A percentile compares a stretch with the other conserved stretches of the same genome.
These are phyloP conservation scores for Eristalinus aeneus DNA, from an alignment of 2,888 invertebrate genomes.

Conservation along the genomic window DNA sequence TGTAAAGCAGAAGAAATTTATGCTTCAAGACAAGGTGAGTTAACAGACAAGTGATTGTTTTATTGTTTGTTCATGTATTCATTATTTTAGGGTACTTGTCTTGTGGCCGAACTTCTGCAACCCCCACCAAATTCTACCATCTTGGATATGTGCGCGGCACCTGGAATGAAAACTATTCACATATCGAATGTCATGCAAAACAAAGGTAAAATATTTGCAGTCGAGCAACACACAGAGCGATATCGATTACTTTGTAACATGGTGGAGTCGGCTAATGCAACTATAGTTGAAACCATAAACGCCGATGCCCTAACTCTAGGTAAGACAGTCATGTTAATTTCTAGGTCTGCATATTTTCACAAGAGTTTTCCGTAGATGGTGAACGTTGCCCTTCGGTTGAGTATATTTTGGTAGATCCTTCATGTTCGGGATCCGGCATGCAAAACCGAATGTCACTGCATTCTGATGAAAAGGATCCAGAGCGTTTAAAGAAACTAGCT, in stretches of 20 bases:
- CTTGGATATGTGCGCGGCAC: conserved; percentile 98
- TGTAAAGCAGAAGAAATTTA: conserved; percentile 83
- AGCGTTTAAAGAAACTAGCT: conserved; percentile 85
- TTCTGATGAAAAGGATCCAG: conserved; percentile 81
- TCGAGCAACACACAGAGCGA: conserved; percentile 88
- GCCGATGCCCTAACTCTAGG: conserved; percentile 88
- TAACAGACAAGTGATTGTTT: background rate
- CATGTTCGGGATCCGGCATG: conserved; percentile 96
- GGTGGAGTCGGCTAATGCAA: conserved; percentile 84
- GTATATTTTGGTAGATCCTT: conserved; percentile 97
- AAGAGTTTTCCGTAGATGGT: conserved; percentile 72
- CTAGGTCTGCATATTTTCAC: background rate
- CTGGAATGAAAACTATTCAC: conserved; percentile 97
- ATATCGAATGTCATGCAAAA: conserved; percentile 91
- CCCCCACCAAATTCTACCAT: conserved; percentile 88
- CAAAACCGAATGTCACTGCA: conserved; percentile 82
- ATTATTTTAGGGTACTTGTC: conserved; percentile 90
- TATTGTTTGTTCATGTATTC: background rate
- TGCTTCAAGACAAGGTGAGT: conserved; percentile 96
- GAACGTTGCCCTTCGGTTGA: conserved; percentile 84
- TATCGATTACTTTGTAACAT: conserved; percentile 85
- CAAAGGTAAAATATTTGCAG: conserved; percentile 89
- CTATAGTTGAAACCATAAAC: conserved; percentile 85
- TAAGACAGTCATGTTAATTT: conserved; percentile 72
- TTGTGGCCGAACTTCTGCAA: conserved; percentile 90